A percentile compares a stretch with the other conserved stretches of the same genome.
phyloP scores from a whole-genome alignment of 2,113 vertebrate species.

The Rhynchomys soricoides region DNA sequence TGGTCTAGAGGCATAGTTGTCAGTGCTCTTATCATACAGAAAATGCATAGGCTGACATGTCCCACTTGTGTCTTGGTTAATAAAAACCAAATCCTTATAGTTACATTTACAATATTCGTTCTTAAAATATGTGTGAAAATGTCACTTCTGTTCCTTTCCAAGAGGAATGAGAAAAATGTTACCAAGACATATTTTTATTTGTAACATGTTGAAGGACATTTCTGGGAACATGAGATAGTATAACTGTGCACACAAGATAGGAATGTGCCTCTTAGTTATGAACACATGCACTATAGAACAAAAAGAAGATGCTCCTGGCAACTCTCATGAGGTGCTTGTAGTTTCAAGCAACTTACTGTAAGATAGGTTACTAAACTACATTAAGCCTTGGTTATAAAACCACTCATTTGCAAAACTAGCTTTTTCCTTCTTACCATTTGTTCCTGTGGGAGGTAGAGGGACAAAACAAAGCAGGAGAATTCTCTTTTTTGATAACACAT shows the following conservation, averaged over 20 bases:
- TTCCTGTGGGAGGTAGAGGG: slow-evolving; percentile 7
- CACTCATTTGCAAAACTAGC: slow-evolving; percentile 31
- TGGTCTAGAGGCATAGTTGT: slow-evolving; percentile 37
- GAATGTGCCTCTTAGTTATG: slow-evolving; percentile 75
- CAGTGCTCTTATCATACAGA: slow-evolving; percentile 41
- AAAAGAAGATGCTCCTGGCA: slow-evolving; percentile 65
- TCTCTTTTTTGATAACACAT: slow-evolving; percentile 62
- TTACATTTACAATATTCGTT: slow-evolving; percentile 73
- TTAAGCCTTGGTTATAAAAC: slow-evolving; percentile 51
- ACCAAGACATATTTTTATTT: slow-evolving; percentile 73
- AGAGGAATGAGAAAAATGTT: slow-evolving; percentile 66
- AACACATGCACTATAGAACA: slow-evolving; percentile 62
- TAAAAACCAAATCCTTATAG: slow-evolving; percentile 63
- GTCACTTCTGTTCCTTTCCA: not conserved
- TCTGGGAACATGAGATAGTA: slow-evolving; percentile 79
- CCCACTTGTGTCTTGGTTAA: slow-evolving; percentile 71
- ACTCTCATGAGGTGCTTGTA: slow-evolving; percentile 62
- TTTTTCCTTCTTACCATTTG: slow-evolving; percentile 20
- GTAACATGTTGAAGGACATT: slow-evolving; percentile 69
- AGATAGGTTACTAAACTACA: slow-evolving; percentile 69
- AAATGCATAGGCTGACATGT: slow-evolving; percentile 78
- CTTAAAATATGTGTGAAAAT: slow-evolving; percentile 70
- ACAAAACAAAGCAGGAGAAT: not conserved
- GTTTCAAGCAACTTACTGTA: slow-evolving; percentile 57
- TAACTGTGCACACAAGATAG: slow-evolving; percentile 72